Conservation (phyloP, 2,888 invertebrate genomes). For the Pseudoips prasinana region DNA sequence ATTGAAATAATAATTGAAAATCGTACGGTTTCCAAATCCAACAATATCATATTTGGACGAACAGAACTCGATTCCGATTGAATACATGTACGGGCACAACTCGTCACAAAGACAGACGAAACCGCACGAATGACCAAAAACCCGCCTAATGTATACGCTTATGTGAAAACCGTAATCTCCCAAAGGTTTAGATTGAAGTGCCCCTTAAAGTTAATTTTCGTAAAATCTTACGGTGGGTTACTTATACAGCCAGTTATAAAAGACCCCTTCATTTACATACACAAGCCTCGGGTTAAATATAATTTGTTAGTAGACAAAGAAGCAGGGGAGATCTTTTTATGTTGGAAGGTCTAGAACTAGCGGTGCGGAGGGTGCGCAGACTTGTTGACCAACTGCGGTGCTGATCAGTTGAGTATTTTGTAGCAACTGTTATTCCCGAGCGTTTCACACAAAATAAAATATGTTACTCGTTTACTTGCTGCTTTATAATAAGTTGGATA, state of each 20-base stretch:
- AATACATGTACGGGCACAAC: background rate
- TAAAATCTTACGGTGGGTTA: conserved; percentile 71
- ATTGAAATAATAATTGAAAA: conserved; percentile 28
- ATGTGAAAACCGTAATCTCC: conserved; percentile 65
- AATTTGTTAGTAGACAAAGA: conserved; percentile 21
- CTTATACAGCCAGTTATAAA: conserved; percentile 35
- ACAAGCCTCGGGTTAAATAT: conserved; percentile 14
- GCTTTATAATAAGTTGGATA: conserved; percentile 56
- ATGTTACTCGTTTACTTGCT: conserved; percentile 46
- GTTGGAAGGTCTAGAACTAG: conserved; percentile 45
- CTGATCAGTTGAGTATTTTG: conserved; percentile 47
- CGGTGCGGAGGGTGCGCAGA: conserved; percentile 39
- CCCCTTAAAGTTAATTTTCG: conserved; percentile 76
- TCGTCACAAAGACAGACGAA: conserved; percentile 35
- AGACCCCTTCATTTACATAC: conserved; percentile 32
- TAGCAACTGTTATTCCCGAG: conserved; percentile 53
- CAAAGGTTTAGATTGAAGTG: conserved; percentile 71
- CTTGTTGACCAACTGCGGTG: conserved; percentile 40
- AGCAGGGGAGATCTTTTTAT: conserved; percentile 39
- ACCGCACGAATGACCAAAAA: conserved; percentile 51
- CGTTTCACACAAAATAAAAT: conserved; percentile 69
- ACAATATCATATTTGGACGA: conserved; percentile 17
- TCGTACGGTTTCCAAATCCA: conserved; percentile 16
- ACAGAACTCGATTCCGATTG: conserved; percentile 10
- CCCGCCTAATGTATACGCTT: conserved; percentile 46